Percentiles rank a stretch among this genome's conserved stretches.
These are phyloP conservation scores for Lepeophtheirus salmonis DNA, from an alignment of 1,140 invertebrate genomes.

Conservation along the genomic window DNA sequence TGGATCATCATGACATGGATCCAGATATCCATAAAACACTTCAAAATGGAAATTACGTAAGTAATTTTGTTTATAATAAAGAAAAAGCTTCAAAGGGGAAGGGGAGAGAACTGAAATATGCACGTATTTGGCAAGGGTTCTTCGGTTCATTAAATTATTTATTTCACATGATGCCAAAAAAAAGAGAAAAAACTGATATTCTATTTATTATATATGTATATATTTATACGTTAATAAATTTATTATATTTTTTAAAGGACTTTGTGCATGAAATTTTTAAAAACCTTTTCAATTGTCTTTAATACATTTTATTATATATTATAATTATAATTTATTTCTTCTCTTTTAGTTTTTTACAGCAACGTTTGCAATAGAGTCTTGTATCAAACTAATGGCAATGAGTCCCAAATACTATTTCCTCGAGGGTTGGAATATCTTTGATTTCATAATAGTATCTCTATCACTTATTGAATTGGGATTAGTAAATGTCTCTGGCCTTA, in stretches of 20 bases:
- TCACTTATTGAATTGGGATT: conserved; percentile 80
- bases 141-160: too few relatives aligned
- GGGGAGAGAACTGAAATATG: too few relatives aligned
- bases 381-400: conserved; percentile 83
- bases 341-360: conserved; percentile 77
- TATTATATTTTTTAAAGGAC: too few relatives aligned
- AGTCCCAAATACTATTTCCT: conserved; percentile 94
- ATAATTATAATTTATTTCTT: too few relatives aligned
- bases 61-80: too few relatives aligned
- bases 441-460: conserved; percentile 90
- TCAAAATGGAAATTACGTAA: conserved; percentile 60
- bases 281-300: not conserved
- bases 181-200: too few relatives aligned
- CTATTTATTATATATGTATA: too few relatives aligned
- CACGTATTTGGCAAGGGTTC: too few relatives aligned
- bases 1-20: conserved; percentile 82
- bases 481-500: conserved; percentile 80
- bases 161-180: too few relatives aligned
- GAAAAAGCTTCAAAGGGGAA: too few relatives aligned
- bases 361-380: conserved; percentile 91
- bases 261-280: not conserved
- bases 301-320: too few relatives aligned
- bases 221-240: too few relatives aligned
- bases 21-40: conserved; percentile 27
- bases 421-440: conserved; percentile 97